Conservation (phyloP, 1,140 invertebrate genomes). For the Harlomillsia oculata region DNA sequence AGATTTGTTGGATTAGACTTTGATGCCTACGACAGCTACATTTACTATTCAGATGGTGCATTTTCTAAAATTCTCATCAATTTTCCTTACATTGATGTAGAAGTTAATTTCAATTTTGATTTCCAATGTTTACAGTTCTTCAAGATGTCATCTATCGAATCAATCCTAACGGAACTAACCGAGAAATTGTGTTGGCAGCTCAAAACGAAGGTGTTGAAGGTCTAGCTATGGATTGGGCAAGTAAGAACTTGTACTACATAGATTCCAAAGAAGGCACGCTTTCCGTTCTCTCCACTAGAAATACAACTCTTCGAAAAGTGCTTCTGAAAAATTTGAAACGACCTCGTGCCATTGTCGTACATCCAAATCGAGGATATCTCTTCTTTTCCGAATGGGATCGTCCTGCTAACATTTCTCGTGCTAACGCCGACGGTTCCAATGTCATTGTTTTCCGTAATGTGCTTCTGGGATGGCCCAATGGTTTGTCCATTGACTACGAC, state of each 20-base stretch:
- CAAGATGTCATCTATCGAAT: conserved; percentile 92
- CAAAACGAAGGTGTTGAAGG: conserved; percentile 97
- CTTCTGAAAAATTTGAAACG: conserved; percentile 79
- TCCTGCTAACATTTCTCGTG: conserved; percentile 87
- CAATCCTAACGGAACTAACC: conserved; percentile 72
- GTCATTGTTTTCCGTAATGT: conserved; percentile 81
- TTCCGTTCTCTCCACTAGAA: conserved; percentile 80
- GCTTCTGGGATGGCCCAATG: conserved; percentile 92
- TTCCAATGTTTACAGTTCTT: conserved; percentile 51
- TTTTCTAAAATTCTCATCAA: background rate
- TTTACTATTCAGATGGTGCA: conserved; percentile 79
- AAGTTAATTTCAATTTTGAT: background rate
- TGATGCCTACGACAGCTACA: conserved; percentile 79
- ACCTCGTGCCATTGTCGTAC: conserved; percentile 88
- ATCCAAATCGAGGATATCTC: conserved; percentile 75
- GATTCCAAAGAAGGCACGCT: conserved; percentile 91
- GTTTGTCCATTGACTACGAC: conserved; percentile 80
- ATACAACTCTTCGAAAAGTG: conserved; percentile 71
- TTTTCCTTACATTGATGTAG: background rate
- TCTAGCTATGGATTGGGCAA: conserved; percentile 88
- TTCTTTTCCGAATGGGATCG: conserved; percentile 88
- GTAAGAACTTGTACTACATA: conserved; percentile 93
- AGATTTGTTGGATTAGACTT: conserved; percentile 96
- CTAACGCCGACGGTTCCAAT: conserved; percentile 75
- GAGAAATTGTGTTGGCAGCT: conserved; percentile 85